A percentile compares a stretch with the other conserved stretches of the same genome.
Conservation (phyloP, 2,113 vertebrate genomes). For the Salvelinus sp. region DNA sequence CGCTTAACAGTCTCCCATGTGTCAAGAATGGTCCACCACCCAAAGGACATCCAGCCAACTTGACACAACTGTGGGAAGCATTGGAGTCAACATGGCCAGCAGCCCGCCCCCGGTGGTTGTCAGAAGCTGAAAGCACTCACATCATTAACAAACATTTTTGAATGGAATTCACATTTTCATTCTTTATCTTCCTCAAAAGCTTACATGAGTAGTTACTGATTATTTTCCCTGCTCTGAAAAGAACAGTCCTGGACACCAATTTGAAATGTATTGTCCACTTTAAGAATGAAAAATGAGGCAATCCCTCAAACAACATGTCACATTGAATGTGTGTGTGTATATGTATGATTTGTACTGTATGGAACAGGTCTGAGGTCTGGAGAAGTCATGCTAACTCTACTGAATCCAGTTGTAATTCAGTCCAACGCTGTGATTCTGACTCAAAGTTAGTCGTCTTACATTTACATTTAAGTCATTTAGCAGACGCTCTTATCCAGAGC, state of each 20-base stretch:
- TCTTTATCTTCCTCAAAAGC: not conserved
- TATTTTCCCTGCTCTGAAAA: not conserved
- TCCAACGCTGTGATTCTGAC: not conserved
- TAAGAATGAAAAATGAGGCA: too few species aligned
- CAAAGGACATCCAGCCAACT: too few species aligned
- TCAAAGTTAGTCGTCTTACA: not conserved
- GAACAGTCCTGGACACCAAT: not conserved
- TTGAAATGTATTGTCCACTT: not conserved
- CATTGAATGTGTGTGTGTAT: not conserved
- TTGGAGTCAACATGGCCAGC: too few species aligned
- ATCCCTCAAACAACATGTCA: not conserved
- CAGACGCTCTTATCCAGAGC: too few species aligned
- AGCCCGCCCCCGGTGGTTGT: too few species aligned
- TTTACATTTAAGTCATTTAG: too few species aligned
- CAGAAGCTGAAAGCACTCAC: too few species aligned
- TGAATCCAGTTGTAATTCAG: not conserved
- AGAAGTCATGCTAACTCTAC: not conserved
- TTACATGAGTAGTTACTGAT: too few species aligned
- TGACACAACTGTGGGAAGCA: too few species aligned
- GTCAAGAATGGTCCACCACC: too few species aligned
- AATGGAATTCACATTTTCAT: not conserved
- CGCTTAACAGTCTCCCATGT: too few species aligned
- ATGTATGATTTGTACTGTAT: not conserved
- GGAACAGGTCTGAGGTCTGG: not conserved
- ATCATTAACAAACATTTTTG: too few species aligned